Percentiles rank a stretch among this genome's conserved stretches.
Conservation (phyloP, 2,113 vertebrate genomes). For the Hemicordylus capensis region DNA sequence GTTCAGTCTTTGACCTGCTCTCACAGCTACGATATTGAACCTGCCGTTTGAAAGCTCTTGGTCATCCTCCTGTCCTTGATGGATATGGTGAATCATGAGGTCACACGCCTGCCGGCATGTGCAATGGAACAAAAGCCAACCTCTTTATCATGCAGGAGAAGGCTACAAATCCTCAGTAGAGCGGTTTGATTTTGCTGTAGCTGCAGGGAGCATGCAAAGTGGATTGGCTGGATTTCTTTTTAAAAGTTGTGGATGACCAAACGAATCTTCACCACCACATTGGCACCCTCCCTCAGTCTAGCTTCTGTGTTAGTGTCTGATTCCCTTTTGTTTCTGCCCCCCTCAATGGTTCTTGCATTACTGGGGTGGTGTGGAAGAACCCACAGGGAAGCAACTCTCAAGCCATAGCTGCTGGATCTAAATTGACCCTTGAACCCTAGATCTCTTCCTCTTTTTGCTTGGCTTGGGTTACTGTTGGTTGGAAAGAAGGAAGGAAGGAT, state of each 20-base stretch:
- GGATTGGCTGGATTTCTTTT: not conserved
- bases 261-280: fast-evolving
- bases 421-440: not conserved
- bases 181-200: not conserved
- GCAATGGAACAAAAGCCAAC: not conserved
- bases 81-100: not conserved
- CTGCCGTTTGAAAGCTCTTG: not conserved
- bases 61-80: not conserved
- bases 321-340: not conserved
- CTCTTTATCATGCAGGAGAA: not conserved
- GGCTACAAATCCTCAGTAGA: not conserved
- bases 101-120: not conserved
- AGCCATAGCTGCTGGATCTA: not conserved
- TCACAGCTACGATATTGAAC: not conserved
- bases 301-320: not conserved
- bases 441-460: no score
- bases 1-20: not conserved
- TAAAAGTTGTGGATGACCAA: not conserved
- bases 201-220: not conserved
- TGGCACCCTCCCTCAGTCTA: not conserved
- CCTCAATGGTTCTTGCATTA: not conserved
- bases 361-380: not conserved
- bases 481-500: not conserved
- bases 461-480: not conserved
- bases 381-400: not conserved